These are phyloP conservation scores for Autographa pulchrina DNA, from an alignment of 2,888 invertebrate genomes.

Conservation along the genomic window DNA sequence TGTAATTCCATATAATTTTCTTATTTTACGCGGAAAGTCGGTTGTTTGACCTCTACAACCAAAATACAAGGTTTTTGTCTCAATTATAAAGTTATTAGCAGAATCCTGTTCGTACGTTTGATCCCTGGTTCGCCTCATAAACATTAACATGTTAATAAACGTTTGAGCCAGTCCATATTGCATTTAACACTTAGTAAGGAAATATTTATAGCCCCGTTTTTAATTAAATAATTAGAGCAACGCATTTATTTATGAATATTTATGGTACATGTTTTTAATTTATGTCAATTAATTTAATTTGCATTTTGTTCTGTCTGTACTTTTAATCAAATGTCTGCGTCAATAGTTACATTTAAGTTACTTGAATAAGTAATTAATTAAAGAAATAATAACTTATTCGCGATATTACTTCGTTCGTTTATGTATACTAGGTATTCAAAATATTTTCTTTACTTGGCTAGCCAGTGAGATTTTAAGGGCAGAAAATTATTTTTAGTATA, in stretches of 20 bases:
- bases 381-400: no score
- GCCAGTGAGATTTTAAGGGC: no score
- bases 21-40: background rate
- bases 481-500: no score
- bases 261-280: background rate
- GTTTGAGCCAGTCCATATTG: conserved; percentile 20
- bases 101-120: background rate
- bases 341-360: background rate
- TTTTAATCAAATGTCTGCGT: background rate
- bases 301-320: conserved; percentile 16
- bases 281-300: conserved; percentile 1
- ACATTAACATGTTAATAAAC: conserved; percentile 26
- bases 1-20: conserved; percentile 2
- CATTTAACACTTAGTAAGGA: conserved; percentile 10
- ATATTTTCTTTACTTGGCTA: no score
- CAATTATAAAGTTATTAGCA: conserved; percentile 8
- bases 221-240: conserved; percentile 11
- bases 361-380: no score
- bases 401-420: no score
- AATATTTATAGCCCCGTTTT: conserved; percentile 19
- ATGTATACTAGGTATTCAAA: no score
- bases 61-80: background rate
- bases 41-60: background rate
- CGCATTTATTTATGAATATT: conserved; percentile 4
- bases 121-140: conserved; percentile 1